A percentile compares a stretch with the other conserved stretches of the same genome.
Evolutionary conservation across 2,797 vertebrate genomes (phyloP).

Genomic region (Takifugu ocellatus): DNA sequence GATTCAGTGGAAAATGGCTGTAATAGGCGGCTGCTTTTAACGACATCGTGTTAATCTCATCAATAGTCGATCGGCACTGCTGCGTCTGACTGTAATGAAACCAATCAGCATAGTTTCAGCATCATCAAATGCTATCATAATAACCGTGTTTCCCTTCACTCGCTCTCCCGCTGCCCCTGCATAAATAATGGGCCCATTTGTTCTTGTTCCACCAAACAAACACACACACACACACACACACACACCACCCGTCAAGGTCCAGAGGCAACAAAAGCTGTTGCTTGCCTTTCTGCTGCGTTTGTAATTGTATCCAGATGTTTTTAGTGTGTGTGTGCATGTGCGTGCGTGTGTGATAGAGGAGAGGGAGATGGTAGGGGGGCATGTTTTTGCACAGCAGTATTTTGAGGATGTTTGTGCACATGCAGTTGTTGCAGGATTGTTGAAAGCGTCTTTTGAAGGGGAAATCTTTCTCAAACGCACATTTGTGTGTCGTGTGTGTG

Average conservation of each 20-base stretch:
- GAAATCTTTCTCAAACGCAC: constrained; percentile 11
- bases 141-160: constrained; percentile 41
- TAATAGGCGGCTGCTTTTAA: constrained; percentile 35
- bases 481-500: constrained; percentile 2
- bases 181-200: constrained; percentile 79
- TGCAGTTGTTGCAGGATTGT: constrained; percentile 10
- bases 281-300: constrained; percentile 72
- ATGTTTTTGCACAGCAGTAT: constrained; percentile 41
- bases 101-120: constrained; percentile 37
- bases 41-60: constrained; percentile 42
- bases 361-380: constrained; percentile 21
- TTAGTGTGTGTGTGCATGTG: constrained; percentile 49
- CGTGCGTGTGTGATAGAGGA: constrained; percentile 22
- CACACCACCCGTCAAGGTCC: constrained; percentile 62
- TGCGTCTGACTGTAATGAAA: constrained; percentile 26
- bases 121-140: constrained; percentile 39
- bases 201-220: constrained; percentile 65
- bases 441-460: constrained; percentile 19
- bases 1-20: constrained; percentile 49
- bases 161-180: constrained; percentile 57
- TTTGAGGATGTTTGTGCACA: constrained; percentile 38
- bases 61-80: constrained; percentile 28
- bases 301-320: constrained; percentile 87
- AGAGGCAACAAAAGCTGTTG: constrained; percentile 78
- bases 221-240: constrained; percentile 25